Evolutionary conservation across 1,140 invertebrate species (phyloP), one percentile per base, ranked within the genome.

Genomic region (Ctenoplectra terminalis): DNA sequence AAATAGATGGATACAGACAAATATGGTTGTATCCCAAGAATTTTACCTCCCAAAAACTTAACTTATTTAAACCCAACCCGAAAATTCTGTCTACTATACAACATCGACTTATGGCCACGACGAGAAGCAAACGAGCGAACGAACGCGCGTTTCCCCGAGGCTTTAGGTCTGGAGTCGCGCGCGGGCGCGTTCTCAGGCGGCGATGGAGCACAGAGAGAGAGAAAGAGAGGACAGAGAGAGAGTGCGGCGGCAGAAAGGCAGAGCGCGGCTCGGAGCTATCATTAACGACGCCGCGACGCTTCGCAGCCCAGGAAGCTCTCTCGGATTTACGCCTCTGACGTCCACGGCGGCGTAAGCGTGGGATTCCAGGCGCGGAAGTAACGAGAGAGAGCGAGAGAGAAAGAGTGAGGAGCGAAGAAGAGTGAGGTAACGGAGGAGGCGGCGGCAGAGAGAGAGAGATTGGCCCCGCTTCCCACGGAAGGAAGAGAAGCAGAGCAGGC

Each of bases 391-490:
- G 73, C 23, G 74, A 60, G 54, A 50, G 58, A 48, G 26, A 37
- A 3, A 17, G 29, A 15, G 40, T 20, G 52, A 26, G 23, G n/a
- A 17, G 37, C 31, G 61, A 43, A 26, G 26, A 13, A 43, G 56
- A 52, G 31, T 1, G 60, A 23, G 26, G n/a, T 17, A 17, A 23
- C n/a, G 60, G 11, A 11, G 54, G 74, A 40, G 73, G 63, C 56
- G 64, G 61, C 61, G 31, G 4, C 17, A 3, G 54, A 54, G 61
- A 54, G 50, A 63, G 84, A 72, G 66, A 54, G 70, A 70, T 56
- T 74, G 81, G 81, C 76, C 63, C 85, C 83, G 76, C 84, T 87
- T 87, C 86, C 83, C 86, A 87, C 86, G 86, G 85, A 87, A 87
- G 71, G 78, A 87, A 87, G 85, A 84, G 82, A 64, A 85, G 79